These are phyloP conservation scores for Trichonephila inaurata DNA, from an alignment of 1,140 invertebrate genomes.

Conservation along the genomic window DNA sequence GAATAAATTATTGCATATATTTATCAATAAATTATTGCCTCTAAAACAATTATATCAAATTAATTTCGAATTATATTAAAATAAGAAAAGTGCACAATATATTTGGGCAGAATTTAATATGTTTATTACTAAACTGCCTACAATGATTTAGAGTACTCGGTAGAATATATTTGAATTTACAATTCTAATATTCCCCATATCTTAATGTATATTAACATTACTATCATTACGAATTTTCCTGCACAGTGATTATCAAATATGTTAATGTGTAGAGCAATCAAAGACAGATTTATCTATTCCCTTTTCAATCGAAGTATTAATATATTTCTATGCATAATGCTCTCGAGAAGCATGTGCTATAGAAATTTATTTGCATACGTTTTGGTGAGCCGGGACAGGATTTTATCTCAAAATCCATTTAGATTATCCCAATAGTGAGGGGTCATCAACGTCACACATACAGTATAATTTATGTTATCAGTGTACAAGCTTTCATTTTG, in stretches of 20 bases:
- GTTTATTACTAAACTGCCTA: too few species aligned
- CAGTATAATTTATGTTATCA: neutral
- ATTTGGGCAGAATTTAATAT: too few species aligned
- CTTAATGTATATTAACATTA: neutral
- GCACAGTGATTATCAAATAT: neutral
- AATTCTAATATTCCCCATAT: neutral
- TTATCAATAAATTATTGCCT: too few species aligned
- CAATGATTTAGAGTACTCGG: too few species aligned
- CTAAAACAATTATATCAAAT: too few species aligned
- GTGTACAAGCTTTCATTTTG: neutral
- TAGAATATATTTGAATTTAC: neutral
- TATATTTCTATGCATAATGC: neutral
- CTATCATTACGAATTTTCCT: neutral
- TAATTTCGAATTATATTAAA: too few species aligned
- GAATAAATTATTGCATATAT: too few species aligned
- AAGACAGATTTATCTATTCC: neutral
- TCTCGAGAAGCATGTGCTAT: neutral
- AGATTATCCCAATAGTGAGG: neutral
- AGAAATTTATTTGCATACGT: neutral
- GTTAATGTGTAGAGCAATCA: neutral
- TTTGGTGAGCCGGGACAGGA: neutral
- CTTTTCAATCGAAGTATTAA: neutral
- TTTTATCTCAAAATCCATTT: neutral
- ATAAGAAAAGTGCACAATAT: too few species aligned
- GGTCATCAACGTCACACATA: neutral